Conservation (phyloP, 2,113 vertebrate species). For the Phalacrocorax brasilianus region DNA sequence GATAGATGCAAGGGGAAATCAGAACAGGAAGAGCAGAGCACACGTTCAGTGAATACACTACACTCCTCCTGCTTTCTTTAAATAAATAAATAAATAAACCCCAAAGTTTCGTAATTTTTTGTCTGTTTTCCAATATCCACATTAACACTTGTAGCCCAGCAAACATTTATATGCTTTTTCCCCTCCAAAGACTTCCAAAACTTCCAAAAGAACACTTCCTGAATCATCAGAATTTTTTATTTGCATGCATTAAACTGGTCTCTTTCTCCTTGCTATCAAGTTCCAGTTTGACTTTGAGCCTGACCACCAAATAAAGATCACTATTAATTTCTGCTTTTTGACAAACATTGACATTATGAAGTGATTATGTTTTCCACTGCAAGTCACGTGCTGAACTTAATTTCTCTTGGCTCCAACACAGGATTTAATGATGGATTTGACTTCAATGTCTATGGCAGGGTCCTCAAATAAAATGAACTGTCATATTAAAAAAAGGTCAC, state of each 20-base stretch:
- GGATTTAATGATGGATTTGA: neutral
- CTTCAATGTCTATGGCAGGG: neutral
- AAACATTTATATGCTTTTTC: neutral
- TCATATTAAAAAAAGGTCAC: neutral
- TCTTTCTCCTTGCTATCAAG: neutral
- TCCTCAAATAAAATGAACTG: neutral
- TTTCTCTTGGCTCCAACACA: neutral
- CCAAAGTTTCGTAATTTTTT: neutral
- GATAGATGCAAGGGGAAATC: neutral
- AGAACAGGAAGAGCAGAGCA: neutral
- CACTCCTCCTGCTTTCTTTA: neutral
- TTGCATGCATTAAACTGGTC: neutral
- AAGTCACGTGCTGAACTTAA: neutral
- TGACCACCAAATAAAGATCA: constrained; percentile 10
- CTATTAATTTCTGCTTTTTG: constrained; percentile 25
- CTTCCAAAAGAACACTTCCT: neutral
- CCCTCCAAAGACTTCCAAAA: neutral
- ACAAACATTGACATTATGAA: neutral
- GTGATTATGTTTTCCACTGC: constrained; percentile 8
- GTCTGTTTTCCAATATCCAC: neutral
- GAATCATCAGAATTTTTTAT: constrained; percentile 14
- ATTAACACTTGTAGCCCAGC: neutral
- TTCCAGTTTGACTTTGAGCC: constrained; percentile 28
- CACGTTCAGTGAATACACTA: neutral
- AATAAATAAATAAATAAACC: neutral